These are phyloP conservation scores for Henricia sp. DNA, from an alignment of 53 echinoderm and acorn worm species.

Conservation along the genomic window DNA sequence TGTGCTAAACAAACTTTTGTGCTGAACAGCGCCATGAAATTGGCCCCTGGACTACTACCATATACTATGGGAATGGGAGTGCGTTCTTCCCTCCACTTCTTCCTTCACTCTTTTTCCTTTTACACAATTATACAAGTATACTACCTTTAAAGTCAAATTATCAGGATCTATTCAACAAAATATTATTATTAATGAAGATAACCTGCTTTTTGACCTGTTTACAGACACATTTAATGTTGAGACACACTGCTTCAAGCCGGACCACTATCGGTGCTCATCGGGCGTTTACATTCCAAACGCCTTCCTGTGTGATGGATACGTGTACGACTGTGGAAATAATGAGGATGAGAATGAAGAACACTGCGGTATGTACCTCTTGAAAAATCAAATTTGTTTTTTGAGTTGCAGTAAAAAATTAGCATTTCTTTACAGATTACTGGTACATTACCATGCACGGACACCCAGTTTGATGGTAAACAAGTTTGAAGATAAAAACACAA, in stretches of 20 bases:
- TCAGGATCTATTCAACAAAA: not conserved
- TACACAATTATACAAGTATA: not conserved
- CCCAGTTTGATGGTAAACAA: too few relatives aligned
- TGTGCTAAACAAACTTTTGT: too few relatives aligned
- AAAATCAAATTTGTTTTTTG: not conserved
- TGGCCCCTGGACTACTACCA: not conserved
- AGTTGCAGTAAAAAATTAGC: not conserved
- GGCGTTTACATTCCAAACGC: not conserved
- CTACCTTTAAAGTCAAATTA: not conserved
- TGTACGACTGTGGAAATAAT: not conserved
- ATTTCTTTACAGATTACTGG: too few relatives aligned
- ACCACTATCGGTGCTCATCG: not conserved
- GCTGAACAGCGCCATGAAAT: too few relatives aligned
- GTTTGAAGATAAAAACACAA: too few relatives aligned
- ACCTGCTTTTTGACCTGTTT: not conserved
- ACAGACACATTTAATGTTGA: not conserved
- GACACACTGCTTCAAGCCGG: not conserved
- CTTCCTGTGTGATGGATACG: not conserved
- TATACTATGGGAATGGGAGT: not conserved
- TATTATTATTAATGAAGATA: not conserved
- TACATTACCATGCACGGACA: too few relatives aligned
- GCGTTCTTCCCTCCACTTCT: too few relatives aligned
- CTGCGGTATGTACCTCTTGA: too few relatives aligned
- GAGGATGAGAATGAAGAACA: slow-evolving; percentile 6
- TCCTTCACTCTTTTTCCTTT: not conserved